These are phyloP conservation scores for Chloroceryle inda DNA, from an alignment of 2,797 vertebrate genomes.

Conservation along the genomic window DNA sequence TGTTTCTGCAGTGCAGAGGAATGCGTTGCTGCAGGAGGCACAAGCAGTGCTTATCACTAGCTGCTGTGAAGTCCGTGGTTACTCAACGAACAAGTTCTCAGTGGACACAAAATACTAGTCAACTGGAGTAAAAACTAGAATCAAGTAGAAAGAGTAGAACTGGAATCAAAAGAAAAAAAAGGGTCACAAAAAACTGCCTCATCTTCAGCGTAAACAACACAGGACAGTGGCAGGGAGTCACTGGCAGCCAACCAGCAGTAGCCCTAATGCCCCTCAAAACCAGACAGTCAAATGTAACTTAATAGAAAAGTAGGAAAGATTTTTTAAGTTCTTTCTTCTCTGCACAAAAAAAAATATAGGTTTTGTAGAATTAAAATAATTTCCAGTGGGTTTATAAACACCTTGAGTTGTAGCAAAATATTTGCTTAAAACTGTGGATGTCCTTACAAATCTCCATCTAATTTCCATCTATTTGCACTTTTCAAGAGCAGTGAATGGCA, in stretches of 20 bases:
- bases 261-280: not conserved
- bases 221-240: not conserved
- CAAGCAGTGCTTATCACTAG: not conserved
- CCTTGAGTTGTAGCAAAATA: not conserved
- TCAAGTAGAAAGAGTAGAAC: not conserved
- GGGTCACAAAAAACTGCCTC: not conserved
- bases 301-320: not conserved
- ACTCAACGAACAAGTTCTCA: not conserved
- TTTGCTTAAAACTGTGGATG: not conserved
- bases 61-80: not conserved
- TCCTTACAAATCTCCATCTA: not conserved
- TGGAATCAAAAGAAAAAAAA: not conserved
- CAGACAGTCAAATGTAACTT: not conserved
- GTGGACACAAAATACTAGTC: not conserved
- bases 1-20: not conserved
- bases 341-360: not conserved
- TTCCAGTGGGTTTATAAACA: not conserved
- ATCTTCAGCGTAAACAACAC: not conserved
- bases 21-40: not conserved
- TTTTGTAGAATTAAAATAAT: not conserved
- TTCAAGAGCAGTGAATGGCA: not conserved
- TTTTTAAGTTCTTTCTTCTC: not conserved
- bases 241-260: not conserved
- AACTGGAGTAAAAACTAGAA: not conserved
- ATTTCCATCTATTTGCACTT: not conserved